Evolutionary conservation across 2,888 invertebrate species (phyloP).

Genomic region (Sturmia bella): DNA sequence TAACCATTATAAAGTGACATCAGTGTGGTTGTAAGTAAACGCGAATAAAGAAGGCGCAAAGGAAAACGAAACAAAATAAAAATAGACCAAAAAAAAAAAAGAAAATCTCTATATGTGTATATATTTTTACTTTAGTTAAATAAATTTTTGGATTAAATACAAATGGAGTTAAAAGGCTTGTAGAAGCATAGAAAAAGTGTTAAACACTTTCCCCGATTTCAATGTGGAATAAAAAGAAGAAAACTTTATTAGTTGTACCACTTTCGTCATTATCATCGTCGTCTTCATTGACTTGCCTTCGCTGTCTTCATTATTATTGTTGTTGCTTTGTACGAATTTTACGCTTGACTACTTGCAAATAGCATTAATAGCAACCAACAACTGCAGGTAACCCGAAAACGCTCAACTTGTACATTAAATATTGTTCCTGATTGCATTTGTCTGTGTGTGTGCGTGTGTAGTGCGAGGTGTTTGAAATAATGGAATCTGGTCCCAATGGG

Average conservation of each 20-base stretch:
- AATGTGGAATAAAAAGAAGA: constrained; percentile 66
- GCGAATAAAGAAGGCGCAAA: constrained; percentile 24
- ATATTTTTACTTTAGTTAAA: constrained; percentile 33
- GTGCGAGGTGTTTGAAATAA: constrained; percentile 75
- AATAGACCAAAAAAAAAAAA: constrained; percentile 45
- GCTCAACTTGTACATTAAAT: constrained; percentile 5
- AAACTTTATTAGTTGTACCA: constrained; percentile 54
- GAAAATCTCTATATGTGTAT: constrained; percentile 18
- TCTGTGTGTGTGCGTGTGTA: too few relatives aligned
- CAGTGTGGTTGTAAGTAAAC: constrained; percentile 59
- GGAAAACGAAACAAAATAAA: constrained; percentile 51
- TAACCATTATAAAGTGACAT: constrained; percentile 66
- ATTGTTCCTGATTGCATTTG: constrained; percentile 59
- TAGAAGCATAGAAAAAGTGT: constrained; percentile 45
- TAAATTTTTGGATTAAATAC: constrained; percentile 28
- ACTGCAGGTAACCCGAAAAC: constrained; percentile 16
- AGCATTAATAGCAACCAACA: constrained; percentile 13
- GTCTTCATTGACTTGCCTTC: constrained; percentile 36
- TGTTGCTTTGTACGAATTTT: constrained; percentile 41
- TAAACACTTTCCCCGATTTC: constrained; percentile 37
- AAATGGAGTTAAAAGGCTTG: constrained; percentile 25
- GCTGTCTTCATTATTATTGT: constrained; percentile 39
- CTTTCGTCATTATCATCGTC: constrained; percentile 46
- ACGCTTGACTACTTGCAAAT: constrained; percentile 60
- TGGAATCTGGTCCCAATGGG: constrained; percentile 81